A percentile compares a stretch with the other conserved stretches of the same genome.
These are phyloP conservation scores for Neodon shergylaensis DNA, from an alignment of 2,113 vertebrate genomes.

Conservation along the genomic window DNA sequence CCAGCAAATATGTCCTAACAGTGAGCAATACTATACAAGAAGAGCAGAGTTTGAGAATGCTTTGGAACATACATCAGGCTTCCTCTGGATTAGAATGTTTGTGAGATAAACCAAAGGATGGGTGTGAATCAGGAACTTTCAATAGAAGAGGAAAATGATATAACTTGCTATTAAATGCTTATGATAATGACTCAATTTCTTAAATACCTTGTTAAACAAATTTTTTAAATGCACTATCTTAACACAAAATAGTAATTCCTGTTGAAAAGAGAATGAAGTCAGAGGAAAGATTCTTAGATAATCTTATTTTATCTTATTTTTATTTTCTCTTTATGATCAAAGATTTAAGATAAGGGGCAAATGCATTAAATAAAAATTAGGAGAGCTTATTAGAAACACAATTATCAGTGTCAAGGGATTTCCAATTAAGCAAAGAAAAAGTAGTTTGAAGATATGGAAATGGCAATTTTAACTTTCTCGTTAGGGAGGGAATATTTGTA, in stretches of 20 bases:
- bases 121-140: background rate
- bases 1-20: constrained; percentile 36
- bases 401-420: constrained; percentile 28
- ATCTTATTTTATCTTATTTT: constrained; percentile 10
- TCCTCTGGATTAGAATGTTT: constrained; percentile 27
- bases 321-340: constrained; percentile 56
- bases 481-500: constrained; percentile 53
- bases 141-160: background rate
- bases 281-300: background rate
- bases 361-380: constrained; percentile 59
- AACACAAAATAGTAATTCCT: background rate
- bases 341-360: constrained; percentile 9
- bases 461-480: constrained; percentile 46
- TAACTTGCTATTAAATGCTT: background rate
- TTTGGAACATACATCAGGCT: constrained; percentile 2
- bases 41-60: background rate
- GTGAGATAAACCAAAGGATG: background rate
- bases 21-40: constrained; percentile 51
- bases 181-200: constrained; percentile 39
- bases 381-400: constrained; percentile 43
- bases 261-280: background rate
- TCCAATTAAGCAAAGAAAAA: constrained; percentile 46
- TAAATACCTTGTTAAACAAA: constrained; percentile 15
- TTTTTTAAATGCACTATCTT: background rate
- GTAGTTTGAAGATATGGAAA: constrained; percentile 33